A percentile compares a stretch with the other conserved stretches of the same genome.
Conservation (phyloP, 2,888 invertebrate genomes). For the Emmelina monodactyla region DNA sequence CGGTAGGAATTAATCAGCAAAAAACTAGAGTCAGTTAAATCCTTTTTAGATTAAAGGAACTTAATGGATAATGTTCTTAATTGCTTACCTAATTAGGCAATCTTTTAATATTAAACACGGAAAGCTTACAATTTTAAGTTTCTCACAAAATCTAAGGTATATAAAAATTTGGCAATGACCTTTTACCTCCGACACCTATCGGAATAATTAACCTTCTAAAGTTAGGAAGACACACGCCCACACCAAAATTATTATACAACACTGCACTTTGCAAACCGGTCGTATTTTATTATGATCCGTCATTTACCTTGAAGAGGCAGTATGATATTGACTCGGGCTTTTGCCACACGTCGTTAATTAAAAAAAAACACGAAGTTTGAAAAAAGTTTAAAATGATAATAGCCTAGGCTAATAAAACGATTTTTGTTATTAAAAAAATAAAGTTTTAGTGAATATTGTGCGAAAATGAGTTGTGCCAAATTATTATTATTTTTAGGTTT, state of each 20-base stretch:
- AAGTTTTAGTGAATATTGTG: conserved; percentile 25
- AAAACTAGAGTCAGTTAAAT: too few relatives aligned
- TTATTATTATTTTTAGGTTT: conserved; percentile 27
- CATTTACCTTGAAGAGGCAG: conserved; percentile 4
- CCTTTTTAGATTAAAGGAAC: too few relatives aligned
- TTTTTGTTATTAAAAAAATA: conserved; percentile 6
- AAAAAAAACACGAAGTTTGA: conserved; percentile 10
- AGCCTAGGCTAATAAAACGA: not conserved
- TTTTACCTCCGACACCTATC: too few relatives aligned
- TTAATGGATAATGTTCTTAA: too few relatives aligned
- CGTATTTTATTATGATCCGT: not conserved
- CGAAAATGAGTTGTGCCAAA: conserved; percentile 16
- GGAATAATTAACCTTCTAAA: not conserved
- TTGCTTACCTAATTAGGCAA: too few relatives aligned
- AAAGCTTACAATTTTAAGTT: too few relatives aligned
- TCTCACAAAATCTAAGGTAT: too few relatives aligned
- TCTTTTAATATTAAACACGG: too few relatives aligned
- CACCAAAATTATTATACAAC: not conserved
- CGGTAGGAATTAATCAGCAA: too few relatives aligned
- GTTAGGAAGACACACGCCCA: not conserved
- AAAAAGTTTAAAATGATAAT: conserved; percentile 8
- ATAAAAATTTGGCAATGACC: too few relatives aligned
- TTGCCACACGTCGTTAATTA: not conserved
- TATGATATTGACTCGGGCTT: not conserved
- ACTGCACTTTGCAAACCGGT: conserved; percentile 4